These are phyloP conservation scores for Arctocebus calabarensis DNA, from an alignment of 2,797 vertebrate genomes.

Conservation along the genomic window DNA sequence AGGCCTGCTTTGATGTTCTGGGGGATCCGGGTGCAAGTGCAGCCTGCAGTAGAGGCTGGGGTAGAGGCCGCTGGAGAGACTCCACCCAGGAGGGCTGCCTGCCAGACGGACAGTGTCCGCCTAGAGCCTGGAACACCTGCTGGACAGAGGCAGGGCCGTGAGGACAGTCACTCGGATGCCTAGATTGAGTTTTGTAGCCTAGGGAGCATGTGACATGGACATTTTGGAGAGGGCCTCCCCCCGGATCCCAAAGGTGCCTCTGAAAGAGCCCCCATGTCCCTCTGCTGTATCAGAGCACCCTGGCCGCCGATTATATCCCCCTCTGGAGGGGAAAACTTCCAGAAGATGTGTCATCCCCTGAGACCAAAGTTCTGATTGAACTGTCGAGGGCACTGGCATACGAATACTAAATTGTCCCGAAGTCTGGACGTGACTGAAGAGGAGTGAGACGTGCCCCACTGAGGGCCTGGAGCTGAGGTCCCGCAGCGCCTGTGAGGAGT, in stretches of 20 bases:
- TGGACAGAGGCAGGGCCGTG: neutral
- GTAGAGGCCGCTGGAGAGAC: neutral
- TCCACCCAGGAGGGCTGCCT: fast-evolving
- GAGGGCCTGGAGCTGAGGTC: no score
- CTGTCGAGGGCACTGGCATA: no score
- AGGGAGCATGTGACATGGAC: neutral
- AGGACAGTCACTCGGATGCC: neutral
- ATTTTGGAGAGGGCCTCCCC: neutral
- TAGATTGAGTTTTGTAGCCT: neutral
- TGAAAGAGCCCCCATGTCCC: no score
- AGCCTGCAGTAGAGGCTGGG: neutral
- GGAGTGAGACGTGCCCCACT: neutral
- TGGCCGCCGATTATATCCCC: neutral
- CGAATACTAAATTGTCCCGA: neutral
- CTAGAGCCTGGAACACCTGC: neutral
- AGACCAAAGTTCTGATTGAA: neutral
- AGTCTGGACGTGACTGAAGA: neutral
- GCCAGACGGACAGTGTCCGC: neutral
- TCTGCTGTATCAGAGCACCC: neutral
- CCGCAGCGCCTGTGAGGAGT: fast-evolving
- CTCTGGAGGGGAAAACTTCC: neutral
- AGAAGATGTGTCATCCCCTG: neutral
- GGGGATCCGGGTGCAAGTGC: no score
- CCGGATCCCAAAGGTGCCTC: no score
- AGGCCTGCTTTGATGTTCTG: no score